A percentile compares a stretch with the other conserved stretches of the same genome.
Evolutionary conservation across 2,113 vertebrate genomes (phyloP).

Genomic region (Panthera uncia): DNA sequence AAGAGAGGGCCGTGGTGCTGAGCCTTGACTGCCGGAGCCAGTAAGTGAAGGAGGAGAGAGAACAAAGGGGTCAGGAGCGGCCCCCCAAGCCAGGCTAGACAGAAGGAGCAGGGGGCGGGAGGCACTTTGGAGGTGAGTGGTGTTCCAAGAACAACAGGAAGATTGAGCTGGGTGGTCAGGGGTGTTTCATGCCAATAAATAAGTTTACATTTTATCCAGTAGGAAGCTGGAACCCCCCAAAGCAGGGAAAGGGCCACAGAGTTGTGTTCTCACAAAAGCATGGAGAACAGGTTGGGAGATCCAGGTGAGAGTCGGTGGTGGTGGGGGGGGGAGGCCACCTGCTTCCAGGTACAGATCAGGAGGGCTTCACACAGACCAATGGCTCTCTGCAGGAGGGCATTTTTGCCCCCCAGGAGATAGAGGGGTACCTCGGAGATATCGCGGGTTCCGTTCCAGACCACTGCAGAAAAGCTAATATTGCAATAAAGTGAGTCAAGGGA

Average conservation of each 20-base stretch:
- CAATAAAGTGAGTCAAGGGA: too few species aligned
- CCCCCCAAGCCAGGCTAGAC: not conserved
- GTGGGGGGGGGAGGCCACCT: not conserved
- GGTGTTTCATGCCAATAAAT: not conserved
- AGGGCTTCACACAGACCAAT: not conserved
- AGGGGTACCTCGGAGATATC: too few species aligned
- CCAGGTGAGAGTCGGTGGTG: not conserved
- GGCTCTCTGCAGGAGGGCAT: not conserved
- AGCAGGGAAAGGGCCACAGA: not conserved
- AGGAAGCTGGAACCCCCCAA: not conserved
- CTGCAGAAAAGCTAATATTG: too few species aligned
- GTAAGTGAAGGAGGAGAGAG: not conserved
- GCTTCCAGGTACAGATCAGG: not conserved
- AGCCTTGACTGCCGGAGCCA: not conserved
- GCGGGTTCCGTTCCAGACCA: too few species aligned
- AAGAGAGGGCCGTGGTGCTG: not conserved
- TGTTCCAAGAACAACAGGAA: not conserved
- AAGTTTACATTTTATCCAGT: not conserved
- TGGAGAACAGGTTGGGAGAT: too few species aligned
- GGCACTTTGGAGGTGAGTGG: not conserved
- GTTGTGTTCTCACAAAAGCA: not conserved
- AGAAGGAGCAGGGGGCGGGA: accelerated
- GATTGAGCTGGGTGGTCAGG: not conserved
- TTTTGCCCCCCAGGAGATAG: not conserved
- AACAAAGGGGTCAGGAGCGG: not conserved